Conservation (phyloP, 2,113 vertebrate genomes). For the Tragulus kanchil region DNA sequence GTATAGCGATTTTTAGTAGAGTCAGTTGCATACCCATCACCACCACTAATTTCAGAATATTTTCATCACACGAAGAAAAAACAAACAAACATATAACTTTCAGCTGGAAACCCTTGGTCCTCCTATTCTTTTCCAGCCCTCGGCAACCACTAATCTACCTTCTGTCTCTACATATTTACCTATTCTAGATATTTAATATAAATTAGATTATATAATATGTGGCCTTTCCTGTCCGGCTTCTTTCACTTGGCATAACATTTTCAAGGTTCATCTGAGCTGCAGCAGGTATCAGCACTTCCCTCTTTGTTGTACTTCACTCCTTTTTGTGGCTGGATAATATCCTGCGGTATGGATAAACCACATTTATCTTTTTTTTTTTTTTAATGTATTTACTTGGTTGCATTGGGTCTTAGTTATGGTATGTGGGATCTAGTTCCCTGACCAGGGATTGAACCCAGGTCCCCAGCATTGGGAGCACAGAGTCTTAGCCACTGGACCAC, state of each 20-base stretch:
- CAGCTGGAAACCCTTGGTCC: neutral
- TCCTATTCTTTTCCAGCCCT: neutral
- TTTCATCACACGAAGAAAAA: neutral
- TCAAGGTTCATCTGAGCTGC: neutral
- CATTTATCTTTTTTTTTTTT: neutral
- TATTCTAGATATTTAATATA: neutral
- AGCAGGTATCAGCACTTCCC: neutral
- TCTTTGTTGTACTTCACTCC: neutral
- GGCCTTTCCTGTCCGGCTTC: neutral
- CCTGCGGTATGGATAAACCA: neutral
- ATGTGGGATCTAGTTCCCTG: too few relatives aligned
- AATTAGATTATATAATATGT: neutral
- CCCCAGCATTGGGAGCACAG: too few relatives aligned
- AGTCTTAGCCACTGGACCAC: too few relatives aligned
- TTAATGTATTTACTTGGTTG: too few relatives aligned
- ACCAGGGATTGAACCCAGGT: too few relatives aligned
- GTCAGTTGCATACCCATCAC: neutral
- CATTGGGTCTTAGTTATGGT: too few relatives aligned
- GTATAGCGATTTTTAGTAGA: neutral
- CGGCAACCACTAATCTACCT: neutral
- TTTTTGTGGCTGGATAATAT: neutral
- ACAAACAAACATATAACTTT: neutral
- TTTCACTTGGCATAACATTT: neutral
- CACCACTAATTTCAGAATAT: neutral
- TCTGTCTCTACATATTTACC: neutral